These are phyloP conservation scores for Plagodis pulveraria DNA, from an alignment of 2,888 invertebrate species.

Conservation along the genomic window DNA sequence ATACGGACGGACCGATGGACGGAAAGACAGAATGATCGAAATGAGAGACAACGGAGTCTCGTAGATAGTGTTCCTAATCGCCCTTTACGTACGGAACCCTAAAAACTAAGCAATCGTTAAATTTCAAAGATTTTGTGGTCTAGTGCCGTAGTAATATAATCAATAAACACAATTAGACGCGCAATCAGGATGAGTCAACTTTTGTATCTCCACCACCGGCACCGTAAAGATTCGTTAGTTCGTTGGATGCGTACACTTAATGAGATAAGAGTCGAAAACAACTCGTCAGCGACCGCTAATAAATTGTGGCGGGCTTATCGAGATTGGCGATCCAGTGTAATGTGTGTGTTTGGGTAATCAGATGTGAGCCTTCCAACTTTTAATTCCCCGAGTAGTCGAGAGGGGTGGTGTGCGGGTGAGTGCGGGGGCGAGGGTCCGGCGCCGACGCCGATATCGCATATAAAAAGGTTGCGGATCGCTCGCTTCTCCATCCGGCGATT, in stretches of 20 bases:
- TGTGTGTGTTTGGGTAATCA: conserved; percentile 80
- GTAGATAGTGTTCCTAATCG: too few relatives aligned
- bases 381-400: conserved; percentile 71
- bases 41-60: too few relatives aligned
- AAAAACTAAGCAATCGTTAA: too few relatives aligned
- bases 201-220: conserved; percentile 37
- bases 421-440: conserved; percentile 62
- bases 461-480: conserved; percentile 85
- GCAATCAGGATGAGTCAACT: conserved; percentile 33
- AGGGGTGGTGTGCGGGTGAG: conserved; percentile 43
- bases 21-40: too few relatives aligned
- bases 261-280: conserved; percentile 65
- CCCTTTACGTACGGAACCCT: too few relatives aligned
- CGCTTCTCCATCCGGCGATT: conserved; percentile 84
- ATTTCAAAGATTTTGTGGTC: too few relatives aligned
- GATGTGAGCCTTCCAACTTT: conserved; percentile 79
- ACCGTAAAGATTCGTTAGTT: conserved; percentile 45
- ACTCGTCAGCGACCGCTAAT: conserved; percentile 68
- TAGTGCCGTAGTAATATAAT: too few relatives aligned
- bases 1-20: too few relatives aligned
- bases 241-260: conserved; percentile 42
- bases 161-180: too few relatives aligned
- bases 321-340: conserved; percentile 74
- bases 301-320: conserved; percentile 76
- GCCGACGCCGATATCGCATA: conserved; percentile 79